Conservation (phyloP, 2,797 vertebrate species). For the Typhlichthys eigenmanni region DNA sequence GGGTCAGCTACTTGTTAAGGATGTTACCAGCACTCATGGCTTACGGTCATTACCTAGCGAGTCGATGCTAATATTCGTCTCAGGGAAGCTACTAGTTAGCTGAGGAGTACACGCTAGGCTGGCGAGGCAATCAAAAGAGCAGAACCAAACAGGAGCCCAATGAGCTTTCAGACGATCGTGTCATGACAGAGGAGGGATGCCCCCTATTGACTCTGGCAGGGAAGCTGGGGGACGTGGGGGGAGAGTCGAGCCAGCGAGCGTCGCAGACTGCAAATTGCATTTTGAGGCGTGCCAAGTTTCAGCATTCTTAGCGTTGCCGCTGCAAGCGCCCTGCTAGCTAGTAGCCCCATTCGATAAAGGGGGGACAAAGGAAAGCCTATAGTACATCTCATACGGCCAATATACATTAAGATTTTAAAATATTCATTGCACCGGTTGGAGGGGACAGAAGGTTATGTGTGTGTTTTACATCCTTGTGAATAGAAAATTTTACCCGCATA, state of each 20-base stretch:
- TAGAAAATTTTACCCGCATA: slow-evolving; percentile 88
- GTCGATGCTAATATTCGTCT: slow-evolving; percentile 39
- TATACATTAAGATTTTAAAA: slow-evolving; percentile 90
- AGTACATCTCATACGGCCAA: slow-evolving; percentile 85
- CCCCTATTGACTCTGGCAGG: slow-evolving; percentile 98
- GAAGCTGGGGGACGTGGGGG: slow-evolving; percentile 82
- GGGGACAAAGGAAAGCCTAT: slow-evolving; percentile 83
- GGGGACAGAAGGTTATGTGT: slow-evolving; percentile 85
- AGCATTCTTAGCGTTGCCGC: slow-evolving; percentile 85
- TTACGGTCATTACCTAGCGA: slow-evolving; percentile 47
- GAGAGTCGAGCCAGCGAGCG: slow-evolving; percentile 83
- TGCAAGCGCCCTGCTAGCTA: slow-evolving; percentile 86
- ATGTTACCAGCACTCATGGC: slow-evolving; percentile 56
- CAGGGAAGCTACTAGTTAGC: slow-evolving; percentile 39
- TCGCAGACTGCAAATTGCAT: slow-evolving; percentile 92
- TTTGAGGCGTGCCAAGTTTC: slow-evolving; percentile 86
- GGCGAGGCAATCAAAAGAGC: slow-evolving; percentile 73
- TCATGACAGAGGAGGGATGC: slow-evolving; percentile 99
- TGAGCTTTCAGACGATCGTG: slow-evolving; percentile 96
- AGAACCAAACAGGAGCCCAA: slow-evolving; percentile 86
- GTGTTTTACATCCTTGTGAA: slow-evolving; percentile 81
- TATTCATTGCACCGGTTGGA: slow-evolving; percentile 91
- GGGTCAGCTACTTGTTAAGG: slow-evolving; percentile 82
- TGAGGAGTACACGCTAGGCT: background rate
- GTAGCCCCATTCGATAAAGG: slow-evolving; percentile 75